Conservation (phyloP, 2,888 invertebrate genomes). For the Temnothorax unifasciatus region DNA sequence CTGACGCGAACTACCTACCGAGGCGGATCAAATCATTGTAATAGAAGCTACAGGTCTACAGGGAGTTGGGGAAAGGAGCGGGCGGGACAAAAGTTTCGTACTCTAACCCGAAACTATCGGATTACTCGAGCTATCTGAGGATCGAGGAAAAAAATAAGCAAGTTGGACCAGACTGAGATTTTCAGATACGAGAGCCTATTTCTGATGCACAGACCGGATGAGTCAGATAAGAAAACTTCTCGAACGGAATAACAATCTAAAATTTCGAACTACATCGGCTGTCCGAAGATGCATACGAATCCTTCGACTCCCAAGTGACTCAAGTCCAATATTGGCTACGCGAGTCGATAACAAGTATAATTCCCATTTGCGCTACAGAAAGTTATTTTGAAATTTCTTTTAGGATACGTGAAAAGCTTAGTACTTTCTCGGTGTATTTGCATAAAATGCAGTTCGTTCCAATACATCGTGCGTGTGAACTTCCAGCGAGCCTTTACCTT, state of each 20-base stretch:
- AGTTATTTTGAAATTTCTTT: conserved; percentile 30
- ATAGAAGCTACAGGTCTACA: conserved; percentile 52
- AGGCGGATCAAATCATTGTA: conserved; percentile 67
- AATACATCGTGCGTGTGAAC: background rate
- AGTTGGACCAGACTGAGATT: conserved; percentile 69
- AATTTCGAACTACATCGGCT: conserved; percentile 23
- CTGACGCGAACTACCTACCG: conserved; percentile 37
- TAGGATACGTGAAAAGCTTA: background rate
- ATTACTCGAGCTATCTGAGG: conserved; percentile 63
- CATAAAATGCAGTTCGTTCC: background rate
- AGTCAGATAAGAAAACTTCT: conserved; percentile 53
- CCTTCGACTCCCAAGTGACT: conserved; percentile 24
- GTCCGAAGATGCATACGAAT: conserved; percentile 7
- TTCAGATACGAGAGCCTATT: conserved; percentile 59
- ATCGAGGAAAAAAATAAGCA: conserved; percentile 67
- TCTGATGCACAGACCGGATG: conserved; percentile 34
- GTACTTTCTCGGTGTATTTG: background rate
- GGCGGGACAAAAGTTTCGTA: conserved; percentile 47
- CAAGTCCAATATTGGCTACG: conserved; percentile 6
- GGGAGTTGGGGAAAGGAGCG: conserved; percentile 28
- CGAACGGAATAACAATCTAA: conserved; percentile 44
- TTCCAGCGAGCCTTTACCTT: background rate
- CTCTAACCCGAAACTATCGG: conserved; percentile 65
- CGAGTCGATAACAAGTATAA: background rate
- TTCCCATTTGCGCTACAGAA: conserved; percentile 16